Evolutionary conservation across 2,113 vertebrate species (phyloP).

Genomic region (Xenopus tropicalis): UCB_Xtro_10.0 CM004446.2:148528501-148529000

Average conservation of each 20-base stretch:
- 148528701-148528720: background rate
- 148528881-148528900: too few species aligned
- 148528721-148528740: background rate
- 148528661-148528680: slow-evolving; percentile 98
- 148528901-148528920: too few species aligned
- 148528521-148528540: too few species aligned
- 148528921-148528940: too few species aligned
- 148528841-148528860: slow-evolving; percentile 91
- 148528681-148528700: slow-evolving; percentile 64
- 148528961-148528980: too few species aligned
- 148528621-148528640: slow-evolving; percentile 97
- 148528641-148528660: slow-evolving; percentile 92
- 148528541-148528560: too few species aligned
- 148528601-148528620: slow-evolving; percentile 58
- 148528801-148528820: slow-evolving; percentile 92
- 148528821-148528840: slow-evolving; percentile 96
- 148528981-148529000: too few species aligned
- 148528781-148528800: slow-evolving; percentile 92
- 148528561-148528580: too few species aligned
- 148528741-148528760: slow-evolving; percentile 84
- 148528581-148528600: too few species aligned
- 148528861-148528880: slow-evolving; percentile 47
- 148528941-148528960: too few species aligned
- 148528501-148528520: too few species aligned
- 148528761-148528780: slow-evolving; percentile 97